Conservation (phyloP, 2,113 vertebrate genomes). For the Cephalopholis sonnerati region DNA sequence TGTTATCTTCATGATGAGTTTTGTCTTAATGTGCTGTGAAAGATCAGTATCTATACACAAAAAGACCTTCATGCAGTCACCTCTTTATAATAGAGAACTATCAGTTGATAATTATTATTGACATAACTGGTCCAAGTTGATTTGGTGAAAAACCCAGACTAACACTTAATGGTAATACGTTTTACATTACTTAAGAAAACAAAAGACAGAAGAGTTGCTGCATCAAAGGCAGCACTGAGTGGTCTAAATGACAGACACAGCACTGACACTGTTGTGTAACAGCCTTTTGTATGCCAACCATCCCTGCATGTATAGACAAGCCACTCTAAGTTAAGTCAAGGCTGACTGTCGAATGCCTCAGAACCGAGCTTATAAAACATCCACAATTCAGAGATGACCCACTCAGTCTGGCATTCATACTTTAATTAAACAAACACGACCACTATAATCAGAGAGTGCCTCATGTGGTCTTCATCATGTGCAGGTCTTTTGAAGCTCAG, state of each 20-base stretch:
- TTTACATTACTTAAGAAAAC: slow-evolving; percentile 6
- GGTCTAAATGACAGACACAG: slow-evolving; percentile 55
- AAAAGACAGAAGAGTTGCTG: slow-evolving; percentile 20
- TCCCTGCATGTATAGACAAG: slow-evolving; percentile 60
- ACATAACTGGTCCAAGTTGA: neutral
- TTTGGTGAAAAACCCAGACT: neutral
- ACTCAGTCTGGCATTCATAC: slow-evolving; percentile 58
- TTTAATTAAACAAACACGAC: slow-evolving; percentile 67
- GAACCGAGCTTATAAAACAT: slow-evolving; percentile 61
- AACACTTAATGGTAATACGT: neutral
- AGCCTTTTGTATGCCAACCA: slow-evolving; percentile 48
- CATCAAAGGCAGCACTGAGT: slow-evolving; percentile 33
- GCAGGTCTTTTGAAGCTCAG: slow-evolving; percentile 70
- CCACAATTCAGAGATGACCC: slow-evolving; percentile 49
- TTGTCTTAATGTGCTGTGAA: neutral
- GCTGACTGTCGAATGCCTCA: slow-evolving; percentile 45
- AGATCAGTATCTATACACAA: neutral
- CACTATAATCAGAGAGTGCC: slow-evolving; percentile 70
- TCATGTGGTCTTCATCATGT: slow-evolving; percentile 44
- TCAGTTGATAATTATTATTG: neutral
- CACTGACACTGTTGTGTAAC: slow-evolving; percentile 33
- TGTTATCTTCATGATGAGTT: neutral
- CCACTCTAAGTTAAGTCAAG: slow-evolving; percentile 24
- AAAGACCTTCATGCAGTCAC: neutral
- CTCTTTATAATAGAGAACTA: neutral